Evolutionary conservation across 2,113 vertebrate genomes (phyloP).

Genomic region (Myotis brandtii): DNA sequence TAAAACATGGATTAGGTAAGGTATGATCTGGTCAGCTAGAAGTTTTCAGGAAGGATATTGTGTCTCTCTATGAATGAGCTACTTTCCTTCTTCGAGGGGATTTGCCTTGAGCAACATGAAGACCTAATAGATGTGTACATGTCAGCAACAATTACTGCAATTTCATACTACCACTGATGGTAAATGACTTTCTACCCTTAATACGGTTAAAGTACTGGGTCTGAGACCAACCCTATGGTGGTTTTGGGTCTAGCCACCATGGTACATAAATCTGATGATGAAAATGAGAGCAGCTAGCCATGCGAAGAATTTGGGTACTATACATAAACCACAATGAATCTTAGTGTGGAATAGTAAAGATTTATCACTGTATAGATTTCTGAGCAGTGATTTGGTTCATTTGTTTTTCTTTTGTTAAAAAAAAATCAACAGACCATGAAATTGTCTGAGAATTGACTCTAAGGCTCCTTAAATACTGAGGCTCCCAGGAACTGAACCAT

Average conservation of each 20-base stretch:
- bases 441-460: background rate
- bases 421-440: slow-evolving; percentile 47
- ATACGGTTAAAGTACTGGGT: background rate
- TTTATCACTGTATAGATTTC: slow-evolving; percentile 39
- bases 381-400: background rate
- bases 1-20: background rate
- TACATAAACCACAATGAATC: background rate
- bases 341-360: background rate
- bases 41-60: background rate
- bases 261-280: background rate
- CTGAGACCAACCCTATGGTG: background rate
- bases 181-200: background rate
- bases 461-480: background rate
- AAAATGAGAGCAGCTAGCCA: slow-evolving; percentile 31
- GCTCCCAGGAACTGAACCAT: background rate
- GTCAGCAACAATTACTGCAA: background rate
- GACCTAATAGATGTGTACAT: background rate
- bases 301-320: background rate
- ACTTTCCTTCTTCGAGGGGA: background rate
- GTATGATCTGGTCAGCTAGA: background rate
- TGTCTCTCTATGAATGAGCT: background rate
- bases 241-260: background rate
- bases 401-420: slow-evolving; percentile 57
- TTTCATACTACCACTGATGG: background rate
- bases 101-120: background rate